Evolutionary conservation across 2,797 vertebrate species (phyloP).

Genomic region (Catamblyrhynchus diadema): DNA sequence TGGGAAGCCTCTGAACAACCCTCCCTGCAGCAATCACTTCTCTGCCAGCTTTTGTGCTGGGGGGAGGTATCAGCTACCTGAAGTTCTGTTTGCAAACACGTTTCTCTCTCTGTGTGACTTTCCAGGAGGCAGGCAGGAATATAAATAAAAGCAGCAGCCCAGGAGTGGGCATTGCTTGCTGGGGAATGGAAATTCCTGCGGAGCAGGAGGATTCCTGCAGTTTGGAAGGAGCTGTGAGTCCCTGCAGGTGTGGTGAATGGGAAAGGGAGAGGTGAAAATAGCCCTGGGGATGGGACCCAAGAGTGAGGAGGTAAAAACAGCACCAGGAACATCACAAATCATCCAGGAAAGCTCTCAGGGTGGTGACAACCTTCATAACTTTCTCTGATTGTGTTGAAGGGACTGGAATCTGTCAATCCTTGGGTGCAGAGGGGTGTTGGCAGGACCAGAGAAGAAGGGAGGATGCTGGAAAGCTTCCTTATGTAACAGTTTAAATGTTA

Average conservation of each 20-base stretch:
- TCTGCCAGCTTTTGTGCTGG: not conserved
- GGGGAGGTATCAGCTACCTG: not conserved
- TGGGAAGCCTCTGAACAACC: conserved; percentile 39
- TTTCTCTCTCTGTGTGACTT: not conserved
- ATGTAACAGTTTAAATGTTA: not conserved
- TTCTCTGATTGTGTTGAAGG: not conserved
- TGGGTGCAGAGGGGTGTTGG: not conserved
- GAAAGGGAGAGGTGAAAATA: fast-evolving
- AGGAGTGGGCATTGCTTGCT: not conserved
- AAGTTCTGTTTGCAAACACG: conserved; percentile 14
- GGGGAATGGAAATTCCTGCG: not conserved
- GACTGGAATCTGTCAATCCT: not conserved
- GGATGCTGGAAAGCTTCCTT: not conserved
- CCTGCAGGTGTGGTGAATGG: not conserved
- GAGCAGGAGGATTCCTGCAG: not conserved
- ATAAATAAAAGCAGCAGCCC: not conserved
- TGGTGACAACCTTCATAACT: fast-evolving
- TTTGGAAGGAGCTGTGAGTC: not conserved
- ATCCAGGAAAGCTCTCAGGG: not conserved
- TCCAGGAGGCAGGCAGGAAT: not conserved
- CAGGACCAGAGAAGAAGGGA: not conserved
- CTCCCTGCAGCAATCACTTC: conserved; percentile 45
- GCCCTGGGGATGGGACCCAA: fast-evolving
- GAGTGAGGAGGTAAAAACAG: not conserved
- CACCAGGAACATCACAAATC: not conserved